Evolutionary conservation across 2,888 invertebrate species (phyloP).

Genomic region (Diplazon laetatorius): DNA sequence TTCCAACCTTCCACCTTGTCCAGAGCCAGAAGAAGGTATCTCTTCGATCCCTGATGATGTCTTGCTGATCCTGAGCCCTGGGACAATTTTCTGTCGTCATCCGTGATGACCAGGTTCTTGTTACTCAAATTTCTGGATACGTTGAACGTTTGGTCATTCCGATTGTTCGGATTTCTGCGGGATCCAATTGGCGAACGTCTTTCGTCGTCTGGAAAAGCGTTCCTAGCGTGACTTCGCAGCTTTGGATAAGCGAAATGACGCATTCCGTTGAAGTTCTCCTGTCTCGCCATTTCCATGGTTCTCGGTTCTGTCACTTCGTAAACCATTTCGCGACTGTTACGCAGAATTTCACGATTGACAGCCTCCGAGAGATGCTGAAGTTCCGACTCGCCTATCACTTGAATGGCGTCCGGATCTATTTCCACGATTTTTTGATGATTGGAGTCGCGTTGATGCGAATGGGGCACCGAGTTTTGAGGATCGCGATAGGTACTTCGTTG

Average conservation of each 20-base stretch:
- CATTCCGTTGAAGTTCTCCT: constrained; percentile 64
- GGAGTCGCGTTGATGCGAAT: constrained; percentile 63
- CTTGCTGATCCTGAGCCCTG: constrained; percentile 65
- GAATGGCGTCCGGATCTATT: constrained; percentile 73
- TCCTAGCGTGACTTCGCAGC: constrained; percentile 41
- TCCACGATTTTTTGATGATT: constrained; percentile 70
- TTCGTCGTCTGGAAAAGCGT: constrained; percentile 69
- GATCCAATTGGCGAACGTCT: constrained; percentile 71
- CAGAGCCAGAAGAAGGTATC: constrained; percentile 69
- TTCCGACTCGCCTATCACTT: constrained; percentile 73
- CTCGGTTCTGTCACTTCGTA: constrained; percentile 69
- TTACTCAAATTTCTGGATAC: constrained; percentile 68
- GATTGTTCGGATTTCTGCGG: constrained; percentile 63
- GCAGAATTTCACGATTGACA: constrained; percentile 74
- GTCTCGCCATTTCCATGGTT: constrained; percentile 60
- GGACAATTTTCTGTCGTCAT: constrained; percentile 62
- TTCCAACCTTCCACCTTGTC: constrained; percentile 68
- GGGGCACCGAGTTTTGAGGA: constrained; percentile 45
- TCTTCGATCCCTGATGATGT: constrained; percentile 68
- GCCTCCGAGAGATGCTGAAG: constrained; percentile 74
- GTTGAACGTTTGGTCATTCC: constrained; percentile 69
- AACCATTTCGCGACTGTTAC: constrained; percentile 75
- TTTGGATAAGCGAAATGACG: constrained; percentile 35
- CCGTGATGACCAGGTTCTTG: constrained; percentile 53
- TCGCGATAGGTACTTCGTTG: constrained; percentile 67